Evolutionary conservation across 1,140 invertebrate species (phyloP).

Genomic region (Drosophila kepulauana): DNA sequence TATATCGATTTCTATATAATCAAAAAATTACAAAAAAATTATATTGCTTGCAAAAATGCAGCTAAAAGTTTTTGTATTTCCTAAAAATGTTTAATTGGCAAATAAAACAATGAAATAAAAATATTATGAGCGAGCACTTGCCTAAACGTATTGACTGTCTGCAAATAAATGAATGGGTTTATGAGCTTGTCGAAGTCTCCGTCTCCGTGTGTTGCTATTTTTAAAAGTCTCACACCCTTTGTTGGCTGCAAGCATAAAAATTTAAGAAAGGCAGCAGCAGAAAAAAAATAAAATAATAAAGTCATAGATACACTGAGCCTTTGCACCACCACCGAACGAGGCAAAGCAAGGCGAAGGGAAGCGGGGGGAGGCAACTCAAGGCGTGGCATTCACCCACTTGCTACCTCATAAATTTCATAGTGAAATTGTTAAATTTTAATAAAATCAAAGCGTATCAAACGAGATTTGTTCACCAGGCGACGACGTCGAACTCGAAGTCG

Average conservation of each 20-base stretch:
- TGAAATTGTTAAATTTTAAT: conserved; percentile 82
- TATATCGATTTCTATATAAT: no score
- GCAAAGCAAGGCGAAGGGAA: neutral
- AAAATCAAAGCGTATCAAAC: conserved; percentile 83
- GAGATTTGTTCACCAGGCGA: conserved; percentile 79
- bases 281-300: neutral
- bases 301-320: neutral
- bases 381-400: conserved; percentile 24
- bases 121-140: neutral
- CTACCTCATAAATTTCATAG: conserved; percentile 77
- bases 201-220: no score
- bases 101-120: neutral
- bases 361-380: no score
- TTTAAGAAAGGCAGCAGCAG: neutral
- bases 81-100: no score
- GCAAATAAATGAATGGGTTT: no score
- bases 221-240: no score
- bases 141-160: no score
- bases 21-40: no score
- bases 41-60: no score
- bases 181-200: no score
- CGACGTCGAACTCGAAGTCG: conserved; percentile 12
- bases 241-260: neutral
- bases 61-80: no score
- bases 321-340: neutral